phyloP scores from a whole-genome alignment of 2,888 invertebrate species.

The Tachina lurida region DNA sequence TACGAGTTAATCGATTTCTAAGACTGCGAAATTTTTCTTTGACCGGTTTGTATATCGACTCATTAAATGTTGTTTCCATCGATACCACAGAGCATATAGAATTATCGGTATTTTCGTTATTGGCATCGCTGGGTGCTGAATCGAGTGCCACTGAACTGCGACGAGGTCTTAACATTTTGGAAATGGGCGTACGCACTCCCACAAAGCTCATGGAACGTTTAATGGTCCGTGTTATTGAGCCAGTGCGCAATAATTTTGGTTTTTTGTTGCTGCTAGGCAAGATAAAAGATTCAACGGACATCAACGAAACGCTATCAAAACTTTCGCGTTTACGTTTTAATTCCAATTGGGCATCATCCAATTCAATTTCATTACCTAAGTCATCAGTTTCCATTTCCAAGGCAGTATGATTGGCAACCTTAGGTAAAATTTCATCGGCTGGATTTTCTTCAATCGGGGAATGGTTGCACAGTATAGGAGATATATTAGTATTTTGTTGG shows the following conservation, averaged over 20 bases:
- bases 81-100: constrained; percentile 81
- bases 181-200: constrained; percentile 78
- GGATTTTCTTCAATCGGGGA: background rate
- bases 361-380: constrained; percentile 73
- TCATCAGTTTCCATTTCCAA: constrained; percentile 71
- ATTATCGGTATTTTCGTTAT: constrained; percentile 76
- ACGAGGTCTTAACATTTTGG: constrained; percentile 74
- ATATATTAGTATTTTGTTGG: constrained; percentile 77
- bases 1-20: constrained; percentile 80
- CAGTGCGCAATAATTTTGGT: constrained; percentile 82
- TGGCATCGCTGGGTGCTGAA: constrained; percentile 47
- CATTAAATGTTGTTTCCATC: constrained; percentile 80
- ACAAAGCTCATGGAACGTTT: constrained; percentile 82
- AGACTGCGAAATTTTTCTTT: constrained; percentile 81
- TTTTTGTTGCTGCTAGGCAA: constrained; percentile 81
- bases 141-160: constrained; percentile 78
- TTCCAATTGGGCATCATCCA: constrained; percentile 79
- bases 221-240: constrained; percentile 81
- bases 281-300: constrained; percentile 81
- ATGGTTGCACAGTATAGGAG: constrained; percentile 78
- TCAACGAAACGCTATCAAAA: constrained; percentile 81
- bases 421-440: constrained; percentile 33
- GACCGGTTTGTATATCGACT: constrained; percentile 80
- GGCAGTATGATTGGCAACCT: constrained; percentile 74
- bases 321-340: constrained; percentile 82